Base-by-base conservation (phyloP, 2,113 vertebrate genomes). In the Rostratula benghalensis region DNA sequence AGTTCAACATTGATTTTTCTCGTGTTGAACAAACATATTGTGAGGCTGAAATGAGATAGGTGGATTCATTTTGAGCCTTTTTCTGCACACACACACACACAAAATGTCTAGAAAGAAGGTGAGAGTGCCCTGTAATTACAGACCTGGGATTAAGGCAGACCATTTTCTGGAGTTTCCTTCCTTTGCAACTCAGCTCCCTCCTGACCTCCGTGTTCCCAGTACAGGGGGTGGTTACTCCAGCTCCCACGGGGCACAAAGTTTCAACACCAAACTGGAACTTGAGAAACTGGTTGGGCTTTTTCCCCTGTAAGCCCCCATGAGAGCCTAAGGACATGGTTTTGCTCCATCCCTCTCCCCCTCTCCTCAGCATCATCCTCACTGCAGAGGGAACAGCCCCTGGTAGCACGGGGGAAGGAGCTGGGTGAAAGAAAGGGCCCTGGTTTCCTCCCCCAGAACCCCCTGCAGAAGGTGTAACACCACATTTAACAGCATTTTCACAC, bases 11-110 rank as follows among this genome's bases (percentile, higher is more conserved):
- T 11, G 85, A 96, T 93, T 91, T 93, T 81, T 82, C 96, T 28
- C 11, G 59, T 86, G 79, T 96, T 92, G 87, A 93, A 92, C 91
- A 97, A 97, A 97, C 89, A 93, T 45, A 84, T 73, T 24, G 35
- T n/a, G 59, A 45, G 88, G 91, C 81, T 83, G 60, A 78, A 94
- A 75, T 35, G 56, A 92, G 69, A 63, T 1, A 50, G 27, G 46
- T 56, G 63, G 79, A 83, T 86, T 94, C 73, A 74, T 77, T 59
- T 31, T 35, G 10, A 84, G 89, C n/a, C 61, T 37, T 50, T 45
- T 79, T 63, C 61, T 85, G 57, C 39, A 39, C 39, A 39, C 39
- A 39, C n/a, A n/a, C n/a, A n/a, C n/a, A n/a, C n/a, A n/a, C n/a
- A n/a, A 39, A 39, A 39, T 39, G 39, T 25, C 68, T 30, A 33